These are phyloP conservation scores for Hyposmocoma kahamanoa DNA, from an alignment of 1,140 invertebrate genomes.

Conservation along the genomic window DNA sequence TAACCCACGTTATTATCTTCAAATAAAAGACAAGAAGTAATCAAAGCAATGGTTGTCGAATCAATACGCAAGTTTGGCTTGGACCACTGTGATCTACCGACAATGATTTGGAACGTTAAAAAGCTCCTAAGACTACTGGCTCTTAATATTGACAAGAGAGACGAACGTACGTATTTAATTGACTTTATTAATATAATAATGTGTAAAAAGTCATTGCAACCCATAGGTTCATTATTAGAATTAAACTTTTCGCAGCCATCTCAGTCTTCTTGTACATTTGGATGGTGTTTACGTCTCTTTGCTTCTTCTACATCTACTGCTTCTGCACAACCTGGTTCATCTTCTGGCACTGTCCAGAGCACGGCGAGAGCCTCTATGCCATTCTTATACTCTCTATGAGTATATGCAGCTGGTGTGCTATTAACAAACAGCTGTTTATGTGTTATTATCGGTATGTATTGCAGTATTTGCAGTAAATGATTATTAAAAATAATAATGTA, in stretches of 20 bases:
- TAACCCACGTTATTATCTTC: too few relatives aligned
- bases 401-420: slow-evolving; percentile 23
- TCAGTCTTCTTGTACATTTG: slow-evolving; percentile 20
- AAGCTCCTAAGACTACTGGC: slow-evolving; percentile 16
- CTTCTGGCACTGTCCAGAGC: slow-evolving; percentile 16
- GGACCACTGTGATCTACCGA: slow-evolving; percentile 25
- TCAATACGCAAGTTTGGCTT: slow-evolving; percentile 18
- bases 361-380: slow-evolving; percentile 19
- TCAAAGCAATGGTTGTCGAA: too few relatives aligned
- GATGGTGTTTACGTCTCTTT: not conserved
- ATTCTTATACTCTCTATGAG: slow-evolving; percentile 26
- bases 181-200: not conserved
- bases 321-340: slow-evolving; percentile 31
- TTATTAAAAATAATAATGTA: not conserved
- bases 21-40: too few relatives aligned
- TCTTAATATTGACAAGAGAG: slow-evolving; percentile 21
- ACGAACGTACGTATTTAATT: slow-evolving; percentile 19
- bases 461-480: not conserved
- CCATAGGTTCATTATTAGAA: not conserved
- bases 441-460: slow-evolving; percentile 25
- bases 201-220: not conserved
- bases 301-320: slow-evolving; percentile 36
- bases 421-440: slow-evolving; percentile 34
- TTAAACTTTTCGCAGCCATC: not conserved
- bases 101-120: slow-evolving; percentile 27